Base-by-base conservation (phyloP, 2,797 vertebrate species). In the Sebastes trivittatus region DNA sequence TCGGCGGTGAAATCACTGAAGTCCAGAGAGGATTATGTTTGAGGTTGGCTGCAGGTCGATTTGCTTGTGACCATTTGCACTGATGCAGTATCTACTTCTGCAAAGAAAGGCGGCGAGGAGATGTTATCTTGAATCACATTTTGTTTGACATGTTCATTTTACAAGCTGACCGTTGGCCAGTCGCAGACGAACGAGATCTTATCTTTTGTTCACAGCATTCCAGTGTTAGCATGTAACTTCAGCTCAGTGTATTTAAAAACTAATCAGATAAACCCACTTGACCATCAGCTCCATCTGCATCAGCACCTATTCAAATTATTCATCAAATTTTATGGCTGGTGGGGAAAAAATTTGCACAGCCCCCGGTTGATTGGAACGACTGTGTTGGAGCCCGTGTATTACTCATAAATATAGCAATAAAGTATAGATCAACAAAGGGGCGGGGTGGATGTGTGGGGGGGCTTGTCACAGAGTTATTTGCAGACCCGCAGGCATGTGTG, bases 351-450 rank as follows among this genome's bases (percentile, higher is more conserved):
- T 65, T 65, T 83, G 77, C 84, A 77, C 81, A 86, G 52, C 59
- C 80, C 83, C 80, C 22, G 54, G 89, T 84, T 91, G 89, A 91
- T 88, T 92, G 87, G 77, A 90, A 89, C 6, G 75, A 88, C 85
- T 87, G 84, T 67, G 69, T 74, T 83, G 85, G 77, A 82, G 87
- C 77, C 77, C 75, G 83, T 84, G 83, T 89, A 87, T 91, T 90
- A 88, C 83, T 91, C 89, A 90, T 91, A 92, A 93, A 92, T 90
- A 91, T 90, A 89, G 90, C 88, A 89, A 93, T 91, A 89, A 92
- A 88, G 87, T 88, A 87, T 78, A 84, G 82, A 90, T 92, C 88
- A 93, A 93, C 87, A 92, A 88, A 88, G 80, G 75, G 87, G 80
- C 9, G 32, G 81, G 74, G 63, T 68, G 81, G 56, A 42, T 34